Conservation (phyloP, 2,797 vertebrate species). For the Cryptoprocta ferox region DNA sequence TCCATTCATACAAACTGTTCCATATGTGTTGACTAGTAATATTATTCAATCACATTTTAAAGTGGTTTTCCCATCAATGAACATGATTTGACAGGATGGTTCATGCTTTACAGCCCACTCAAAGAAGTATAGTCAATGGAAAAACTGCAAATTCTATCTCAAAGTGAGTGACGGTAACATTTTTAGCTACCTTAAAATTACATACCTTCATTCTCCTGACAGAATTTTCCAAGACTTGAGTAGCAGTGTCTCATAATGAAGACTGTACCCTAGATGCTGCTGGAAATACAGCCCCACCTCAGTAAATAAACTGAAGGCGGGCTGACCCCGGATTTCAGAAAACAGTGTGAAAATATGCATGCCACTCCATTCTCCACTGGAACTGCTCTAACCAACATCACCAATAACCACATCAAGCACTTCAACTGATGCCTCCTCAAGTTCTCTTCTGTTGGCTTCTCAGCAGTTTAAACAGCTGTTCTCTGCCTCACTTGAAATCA, state of each 20-base stretch:
- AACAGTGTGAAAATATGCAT: not conserved
- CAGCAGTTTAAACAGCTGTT: not conserved
- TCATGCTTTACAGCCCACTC: constrained; percentile 73
- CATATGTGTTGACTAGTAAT: not conserved
- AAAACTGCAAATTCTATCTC: constrained; percentile 61
- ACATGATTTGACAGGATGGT: constrained; percentile 60
- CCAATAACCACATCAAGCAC: not conserved
- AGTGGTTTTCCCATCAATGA: constrained; percentile 62
- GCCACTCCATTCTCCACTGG: not conserved
- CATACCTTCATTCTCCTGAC: not conserved
- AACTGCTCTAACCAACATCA: not conserved
- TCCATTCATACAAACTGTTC: constrained; percentile 30
- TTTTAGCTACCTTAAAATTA: constrained; percentile 60
- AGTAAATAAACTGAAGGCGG: not conserved
- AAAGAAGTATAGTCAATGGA: constrained; percentile 46
- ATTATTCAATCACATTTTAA: constrained; percentile 67
- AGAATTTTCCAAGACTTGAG: constrained; percentile 35
- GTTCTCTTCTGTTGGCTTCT: not conserved
- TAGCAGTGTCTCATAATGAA: constrained; percentile 33
- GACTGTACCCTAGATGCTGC: not conserved
- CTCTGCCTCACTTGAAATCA: not conserved
- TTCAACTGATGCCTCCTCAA: not conserved
- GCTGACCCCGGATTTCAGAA: not conserved
- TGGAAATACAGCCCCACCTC: constrained; percentile 53
- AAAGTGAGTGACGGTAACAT: not conserved